phyloP scores from a whole-genome alignment of 2,888 invertebrate species.

The Drosophila phalerata region DNA sequence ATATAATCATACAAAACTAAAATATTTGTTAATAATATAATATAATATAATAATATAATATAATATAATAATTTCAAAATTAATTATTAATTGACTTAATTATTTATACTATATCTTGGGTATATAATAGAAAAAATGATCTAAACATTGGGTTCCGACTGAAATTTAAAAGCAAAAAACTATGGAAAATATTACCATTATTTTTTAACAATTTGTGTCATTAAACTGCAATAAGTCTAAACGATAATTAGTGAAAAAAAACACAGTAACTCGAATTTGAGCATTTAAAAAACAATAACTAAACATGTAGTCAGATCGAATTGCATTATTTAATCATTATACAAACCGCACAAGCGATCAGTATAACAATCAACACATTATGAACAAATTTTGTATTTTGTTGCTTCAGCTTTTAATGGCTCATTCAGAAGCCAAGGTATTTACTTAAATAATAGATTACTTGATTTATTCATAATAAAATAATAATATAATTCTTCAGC shows the following conservation, averaged over 20 bases:
- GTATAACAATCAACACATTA: constrained; percentile 5
- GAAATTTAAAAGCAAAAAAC: not conserved
- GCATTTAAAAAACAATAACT: constrained; percentile 21
- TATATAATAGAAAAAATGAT: not conserved
- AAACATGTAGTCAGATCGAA: not conserved
- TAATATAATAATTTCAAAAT: too few relatives aligned
- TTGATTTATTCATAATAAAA: not conserved
- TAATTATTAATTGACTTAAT: too few relatives aligned
- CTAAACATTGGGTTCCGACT: not conserved
- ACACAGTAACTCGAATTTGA: not conserved
- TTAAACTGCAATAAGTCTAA: constrained; percentile 3
- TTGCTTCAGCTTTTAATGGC: not conserved
- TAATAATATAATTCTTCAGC: not conserved
- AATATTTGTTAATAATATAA: too few relatives aligned
- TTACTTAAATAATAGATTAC: not conserved
- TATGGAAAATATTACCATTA: not conserved
- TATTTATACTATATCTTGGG: too few relatives aligned
- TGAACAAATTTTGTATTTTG: constrained; percentile 14
- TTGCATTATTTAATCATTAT: constrained; percentile 17
- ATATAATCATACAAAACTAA: too few relatives aligned
- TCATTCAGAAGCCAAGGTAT: constrained; percentile 16
- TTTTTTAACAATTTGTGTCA: not conserved
- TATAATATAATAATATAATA: too few relatives aligned
- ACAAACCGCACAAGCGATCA: not conserved
- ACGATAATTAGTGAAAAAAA: constrained; percentile 1